Evolutionary conservation across 2,113 vertebrate species (phyloP).

Genomic region (Stegastes partitus): DNA sequence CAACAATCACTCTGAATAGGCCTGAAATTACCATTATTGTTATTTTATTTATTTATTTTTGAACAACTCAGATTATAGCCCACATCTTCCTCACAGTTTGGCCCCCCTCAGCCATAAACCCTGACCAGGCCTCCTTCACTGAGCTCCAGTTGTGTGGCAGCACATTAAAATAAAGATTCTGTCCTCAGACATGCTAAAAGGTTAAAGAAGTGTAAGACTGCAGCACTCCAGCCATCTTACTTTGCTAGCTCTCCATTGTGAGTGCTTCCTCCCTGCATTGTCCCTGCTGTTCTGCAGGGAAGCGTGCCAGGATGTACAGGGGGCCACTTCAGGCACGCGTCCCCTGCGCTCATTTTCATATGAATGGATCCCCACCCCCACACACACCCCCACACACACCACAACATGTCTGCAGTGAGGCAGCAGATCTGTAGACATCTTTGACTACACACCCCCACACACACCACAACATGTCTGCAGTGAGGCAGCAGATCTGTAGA

Average conservation of each 20-base stretch:
- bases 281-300: conserved; percentile 24
- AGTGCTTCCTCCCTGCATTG: conserved; percentile 35
- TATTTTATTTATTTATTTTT: too few relatives aligned
- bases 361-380: conserved; percentile 32
- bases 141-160: too few relatives aligned
- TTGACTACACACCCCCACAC: conserved; percentile 2
- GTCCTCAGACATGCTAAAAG: not conserved
- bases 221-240: not conserved
- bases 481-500: too few relatives aligned
- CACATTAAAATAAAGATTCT: too few relatives aligned
- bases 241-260: conserved; percentile 6
- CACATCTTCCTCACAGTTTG: too few relatives aligned
- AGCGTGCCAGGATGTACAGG: conserved; percentile 59
- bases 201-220: not conserved
- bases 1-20: too few relatives aligned
- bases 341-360: conserved; percentile 70
- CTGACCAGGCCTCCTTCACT: too few relatives aligned
- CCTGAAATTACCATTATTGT: too few relatives aligned
- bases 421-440: too few relatives aligned
- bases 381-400: conserved; percentile 15
- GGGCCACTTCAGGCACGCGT: conserved; percentile 73
- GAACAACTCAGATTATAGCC: too few relatives aligned
- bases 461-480: not conserved
- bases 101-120: too few relatives aligned
- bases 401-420: not conserved